Evolutionary conservation across 2,888 invertebrate genomes (phyloP).

Genomic region (Troides helena): DNA sequence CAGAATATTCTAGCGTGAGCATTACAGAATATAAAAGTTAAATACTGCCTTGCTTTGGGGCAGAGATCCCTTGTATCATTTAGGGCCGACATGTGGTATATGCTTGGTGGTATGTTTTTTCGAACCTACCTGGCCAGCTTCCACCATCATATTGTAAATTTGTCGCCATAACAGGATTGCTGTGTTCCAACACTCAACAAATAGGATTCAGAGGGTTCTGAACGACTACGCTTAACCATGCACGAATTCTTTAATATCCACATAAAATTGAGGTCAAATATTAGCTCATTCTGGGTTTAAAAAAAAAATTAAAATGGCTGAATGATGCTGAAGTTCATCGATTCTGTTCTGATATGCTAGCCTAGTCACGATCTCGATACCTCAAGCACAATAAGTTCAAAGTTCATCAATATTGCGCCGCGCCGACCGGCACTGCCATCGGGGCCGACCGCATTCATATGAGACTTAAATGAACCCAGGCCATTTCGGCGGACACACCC

Average conservation of each 20-base stretch:
- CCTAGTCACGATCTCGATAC: slow-evolving; percentile 22
- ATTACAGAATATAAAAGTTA: not conserved
- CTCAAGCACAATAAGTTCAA: slow-evolving; percentile 26
- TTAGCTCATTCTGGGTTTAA: not conserved
- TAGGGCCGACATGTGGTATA: no score
- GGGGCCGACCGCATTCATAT: slow-evolving; percentile 16
- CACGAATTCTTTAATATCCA: not conserved
- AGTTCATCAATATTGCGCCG: slow-evolving; percentile 27
- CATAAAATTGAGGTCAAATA: not conserved
- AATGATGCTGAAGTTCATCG: slow-evolving; percentile 17
- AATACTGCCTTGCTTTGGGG: not conserved
- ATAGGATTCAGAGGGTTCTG: no score
- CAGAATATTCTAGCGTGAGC: no score
- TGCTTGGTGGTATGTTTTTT: no score
- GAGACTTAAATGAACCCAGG: slow-evolving; percentile 17
- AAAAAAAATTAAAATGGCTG: not conserved
- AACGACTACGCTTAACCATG: not conserved
- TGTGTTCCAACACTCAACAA: no score
- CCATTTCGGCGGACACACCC: slow-evolving; percentile 15
- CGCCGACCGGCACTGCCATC: slow-evolving; percentile 8
- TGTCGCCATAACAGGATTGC: no score
- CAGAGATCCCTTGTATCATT: no score
- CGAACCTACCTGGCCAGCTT: no score
- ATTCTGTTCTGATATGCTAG: slow-evolving; percentile 22
- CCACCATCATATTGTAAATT: no score